A percentile compares a stretch with the other conserved stretches of the same genome.
phyloP scores from a whole-genome alignment of 2,888 invertebrate species.

The Danaus chrysippus region DNA sequence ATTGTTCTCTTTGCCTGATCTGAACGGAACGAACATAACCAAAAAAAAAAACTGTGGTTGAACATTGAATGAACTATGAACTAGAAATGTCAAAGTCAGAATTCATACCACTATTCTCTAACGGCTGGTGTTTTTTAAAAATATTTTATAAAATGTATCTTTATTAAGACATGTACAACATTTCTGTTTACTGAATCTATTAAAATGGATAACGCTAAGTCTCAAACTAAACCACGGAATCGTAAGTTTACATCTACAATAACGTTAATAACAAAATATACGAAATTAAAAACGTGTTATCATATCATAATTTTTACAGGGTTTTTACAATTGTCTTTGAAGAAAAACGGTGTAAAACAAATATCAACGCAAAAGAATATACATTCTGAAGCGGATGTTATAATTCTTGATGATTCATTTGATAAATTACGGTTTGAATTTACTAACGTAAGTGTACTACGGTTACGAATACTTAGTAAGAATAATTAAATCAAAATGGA shows the following conservation, averaged over 20 bases:
- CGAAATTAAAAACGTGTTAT: background rate
- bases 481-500: background rate
- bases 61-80: no score
- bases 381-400: slow-evolving; percentile 55
- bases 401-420: slow-evolving; percentile 65
- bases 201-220: slow-evolving; percentile 48
- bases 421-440: slow-evolving; percentile 52
- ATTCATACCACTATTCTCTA: no score
- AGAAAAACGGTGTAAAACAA: slow-evolving; percentile 54
- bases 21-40: no score
- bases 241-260: slow-evolving; percentile 44
- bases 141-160: no score
- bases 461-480: background rate
- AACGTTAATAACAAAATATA: background rate
- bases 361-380: slow-evolving; percentile 42
- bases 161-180: no score
- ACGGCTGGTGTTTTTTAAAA: no score
- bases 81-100: no score
- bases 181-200: background rate
- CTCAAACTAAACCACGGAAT: slow-evolving; percentile 42
- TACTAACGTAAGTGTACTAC: slow-evolving; percentile 50
- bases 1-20: no score
- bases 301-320: slow-evolving; percentile 44
- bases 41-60: no score
- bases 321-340: slow-evolving; percentile 59